Evolutionary conservation across 1,140 invertebrate species (phyloP), one percentile per base, ranked within the genome.

Genomic region (Tenebrio molitor): DNA sequence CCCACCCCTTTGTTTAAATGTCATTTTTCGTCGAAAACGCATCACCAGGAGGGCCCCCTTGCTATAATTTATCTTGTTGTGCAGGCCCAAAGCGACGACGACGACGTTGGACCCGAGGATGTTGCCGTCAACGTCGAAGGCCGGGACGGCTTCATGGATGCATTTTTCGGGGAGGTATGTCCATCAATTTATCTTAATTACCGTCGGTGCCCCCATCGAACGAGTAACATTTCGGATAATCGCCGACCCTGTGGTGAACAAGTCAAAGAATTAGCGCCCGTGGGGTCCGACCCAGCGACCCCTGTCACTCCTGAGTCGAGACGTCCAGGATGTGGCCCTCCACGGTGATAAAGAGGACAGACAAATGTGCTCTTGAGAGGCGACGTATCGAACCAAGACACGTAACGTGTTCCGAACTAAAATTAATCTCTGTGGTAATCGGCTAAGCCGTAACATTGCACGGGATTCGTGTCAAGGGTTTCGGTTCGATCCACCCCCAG

Each of bases 131-230:
- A 91, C 82, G 92, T 96, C 81, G 93, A 96, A 85, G 93, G 92
- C 64, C 87, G 89, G 73, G 92, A 93, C 84, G 94, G 95, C 79
- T 97, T 96, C 87, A 97, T 98, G 95, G 95, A 97, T 83, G 95
- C 97, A 85, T 98, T 98, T 88, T 98, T 98, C 88, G 93, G 93
- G 84, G 96, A 98, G 91, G 95, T 96, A 85, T 88, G 87, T 85
- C 15, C 1, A 29, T 29, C 53, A 6, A n/a, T 62, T 62, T 25
- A 4, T 62, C 12, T 19, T 25, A 62, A 21, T 34, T 34, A 62
- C 21, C 17, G n/a, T n/a, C n/a, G n/a, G n/a, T n/a, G n/a, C n/a
- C n/a, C n/a, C n/a, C n/a, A n/a, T n/a, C n/a, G n/a, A n/a, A n/a
- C n/a, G n/a, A n/a, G n/a, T n/a, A n/a, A n/a, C n/a, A n/a, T n/a